Evolutionary conservation across 64 coral and sea anemone genomes (phyloP).

Genomic region (Pocillopora damicornis): DNA sequence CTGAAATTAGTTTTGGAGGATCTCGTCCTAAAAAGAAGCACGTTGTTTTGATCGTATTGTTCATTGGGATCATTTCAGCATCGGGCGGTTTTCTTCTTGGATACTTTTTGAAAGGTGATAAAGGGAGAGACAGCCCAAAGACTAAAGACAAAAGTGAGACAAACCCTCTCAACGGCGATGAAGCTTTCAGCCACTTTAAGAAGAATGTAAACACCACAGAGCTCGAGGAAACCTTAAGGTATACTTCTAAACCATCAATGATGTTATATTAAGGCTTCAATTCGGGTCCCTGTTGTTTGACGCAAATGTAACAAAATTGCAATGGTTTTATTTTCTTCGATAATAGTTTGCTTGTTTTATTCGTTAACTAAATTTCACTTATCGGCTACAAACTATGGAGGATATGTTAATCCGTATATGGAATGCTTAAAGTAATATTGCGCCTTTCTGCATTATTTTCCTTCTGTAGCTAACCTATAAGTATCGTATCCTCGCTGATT

Average conservation of each 20-base stretch:
- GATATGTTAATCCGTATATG: too few relatives aligned
- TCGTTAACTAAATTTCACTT: too few relatives aligned
- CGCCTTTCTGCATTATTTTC: too few relatives aligned
- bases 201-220: background rate
- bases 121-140: background rate
- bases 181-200: conserved; percentile 8
- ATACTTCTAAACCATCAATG: background rate
- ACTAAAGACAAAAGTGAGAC: background rate
- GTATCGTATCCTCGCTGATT: too few relatives aligned
- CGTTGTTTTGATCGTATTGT: background rate
- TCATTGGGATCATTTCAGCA: background rate
- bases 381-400: too few relatives aligned
- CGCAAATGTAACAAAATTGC: too few relatives aligned
- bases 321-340: too few relatives aligned
- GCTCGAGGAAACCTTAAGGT: conserved; percentile 22
- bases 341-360: too few relatives aligned
- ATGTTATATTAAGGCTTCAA: too few relatives aligned
- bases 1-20: background rate
- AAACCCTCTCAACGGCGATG: background rate
- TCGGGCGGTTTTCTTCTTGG: conserved; percentile 18
- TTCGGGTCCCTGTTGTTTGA: too few relatives aligned
- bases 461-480: too few relatives aligned
- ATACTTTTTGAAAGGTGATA: conserved; percentile 16
- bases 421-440: too few relatives aligned
- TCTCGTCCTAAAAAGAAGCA: background rate